phyloP scores from a whole-genome alignment of 2,888 invertebrate species.

The Griposia aprilina region DNA sequence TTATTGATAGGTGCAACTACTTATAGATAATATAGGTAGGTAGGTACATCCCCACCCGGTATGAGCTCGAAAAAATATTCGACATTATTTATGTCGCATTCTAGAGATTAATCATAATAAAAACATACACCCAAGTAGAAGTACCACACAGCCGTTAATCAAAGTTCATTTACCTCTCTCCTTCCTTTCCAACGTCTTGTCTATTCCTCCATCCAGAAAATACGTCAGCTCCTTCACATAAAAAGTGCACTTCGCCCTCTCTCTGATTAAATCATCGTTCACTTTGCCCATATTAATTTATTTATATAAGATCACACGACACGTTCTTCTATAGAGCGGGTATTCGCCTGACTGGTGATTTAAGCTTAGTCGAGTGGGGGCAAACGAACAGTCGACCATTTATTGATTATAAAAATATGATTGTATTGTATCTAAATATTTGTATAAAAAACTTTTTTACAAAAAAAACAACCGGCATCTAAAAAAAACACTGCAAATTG shows the following conservation, averaged over 20 bases:
- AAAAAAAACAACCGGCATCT: too few relatives aligned
- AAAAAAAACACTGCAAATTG: too few relatives aligned
- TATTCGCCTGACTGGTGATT: slow-evolving; percentile 34
- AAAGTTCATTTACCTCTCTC: slow-evolving; percentile 78
- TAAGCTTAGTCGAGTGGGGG: slow-evolving; percentile 6
- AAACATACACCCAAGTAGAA: not conserved
- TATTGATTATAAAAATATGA: not conserved
- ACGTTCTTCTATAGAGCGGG: slow-evolving; percentile 21
- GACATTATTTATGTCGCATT: not conserved
- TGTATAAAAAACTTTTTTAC: too few relatives aligned
- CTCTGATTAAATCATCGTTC: slow-evolving; percentile 93
- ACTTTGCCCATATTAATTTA: slow-evolving; percentile 77
- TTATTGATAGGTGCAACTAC: not conserved
- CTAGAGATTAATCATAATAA: not conserved
- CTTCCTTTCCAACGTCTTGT: slow-evolving; percentile 92
- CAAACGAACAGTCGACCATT: not conserved
- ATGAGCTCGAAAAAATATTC: not conserved
- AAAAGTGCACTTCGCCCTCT: slow-evolving; percentile 93
- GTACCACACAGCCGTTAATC: not conserved
- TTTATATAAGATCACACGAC: slow-evolving; percentile 8
- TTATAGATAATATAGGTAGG: not conserved
- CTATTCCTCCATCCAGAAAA: slow-evolving; percentile 93
- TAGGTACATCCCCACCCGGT: not conserved
- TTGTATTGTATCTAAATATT: too few relatives aligned
- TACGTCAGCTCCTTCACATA: slow-evolving; percentile 93